Base-by-base conservation (phyloP, 2,113 vertebrate species). In the Tragelaphus buxtoni region DNA sequence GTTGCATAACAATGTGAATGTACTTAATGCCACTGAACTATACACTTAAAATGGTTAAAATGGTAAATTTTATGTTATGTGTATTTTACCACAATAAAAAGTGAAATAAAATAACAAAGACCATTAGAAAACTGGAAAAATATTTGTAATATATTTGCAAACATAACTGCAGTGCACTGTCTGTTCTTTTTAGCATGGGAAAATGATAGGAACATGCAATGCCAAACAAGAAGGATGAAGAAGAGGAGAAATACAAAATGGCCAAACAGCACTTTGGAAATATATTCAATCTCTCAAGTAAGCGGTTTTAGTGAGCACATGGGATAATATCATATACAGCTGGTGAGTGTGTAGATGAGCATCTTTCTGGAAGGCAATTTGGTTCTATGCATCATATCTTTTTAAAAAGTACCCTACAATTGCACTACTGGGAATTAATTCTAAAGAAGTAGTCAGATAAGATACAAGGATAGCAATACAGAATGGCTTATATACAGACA, bases 291-390 rank as follows among this genome's bases (percentile, higher is more conserved):
- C 88, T 89, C 53, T 74, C 55, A 18, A 83, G 88, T 65, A 86
- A 80, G 79, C 53, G 20, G 42, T 89, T 88, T 76, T 49, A 32
- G 80, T n/a, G 80, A 84, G 53, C 16, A 47, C 42, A 58, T 47
- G n/a, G 72, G 88, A 65, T n/a, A 87, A 53, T 12, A 28, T 60
- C 74, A 60, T 3, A 74, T 18, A 58, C 30, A 82, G 84, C 80
- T 86, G 79, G 72, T 56, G 60, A 95, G 76, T 35, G 83, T 91
- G 88, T 76, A 74, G 91, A 91, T 56, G 45, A 93, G 94, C 91
- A 56, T 51, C 83, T 89, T 91, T 93, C 86, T 91, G 88, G 88
- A 94, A 94, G 91, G 84, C 55, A 90, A 42, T 72, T 90, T 77
- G 18, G 84, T 81, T 90, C 61, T n/a, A 7, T 18, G 72, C 72